Evolutionary conservation across 2,888 invertebrate genomes (phyloP), one percentile per base, ranked within the genome.

Genomic region (Copidosoma aretas): DNA sequence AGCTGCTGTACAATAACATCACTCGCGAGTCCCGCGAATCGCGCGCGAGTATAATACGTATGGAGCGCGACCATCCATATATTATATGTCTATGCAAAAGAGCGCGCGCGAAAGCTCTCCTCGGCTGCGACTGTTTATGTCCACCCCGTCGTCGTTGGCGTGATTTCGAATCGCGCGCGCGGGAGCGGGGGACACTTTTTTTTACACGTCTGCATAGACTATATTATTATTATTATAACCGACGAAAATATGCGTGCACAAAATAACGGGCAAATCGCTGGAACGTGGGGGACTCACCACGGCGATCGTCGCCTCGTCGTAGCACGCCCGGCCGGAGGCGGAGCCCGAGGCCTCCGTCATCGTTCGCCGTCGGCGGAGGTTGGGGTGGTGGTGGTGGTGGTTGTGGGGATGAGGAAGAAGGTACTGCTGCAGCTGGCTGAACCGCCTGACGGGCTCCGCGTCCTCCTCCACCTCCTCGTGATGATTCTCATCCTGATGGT

Each of bases 291-390:
- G n/a, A n/a, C 32, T 77, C 78, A 82, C 82, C 81, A 77, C 64
- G 60, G 77, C 76, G 66, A 82, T 76, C 25, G 78, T 74, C 67
- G 78, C 77, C 60, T 81, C 81, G 73, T 79, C 77, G 75, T 76
- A 76, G 77, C 75, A 75, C 75, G 77, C 78, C 73, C 60, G 59
- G 24, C 60, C 39, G 25, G 41, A 62, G 58, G 67, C 54, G 56
- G 65, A 39, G 57, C 63, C 54, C 73, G 81, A 78, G 70, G 80
- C 80, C 72, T 82, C 82, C 80, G 81, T 81, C 83, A 82, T 83
- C 77, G 77, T 80, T 58, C 67, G 64, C 46, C 68, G 54, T 46
- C 71, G 61, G 21, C 68, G 67, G 5, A 58, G 60, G 32, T 64
- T 58, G 5, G 46, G 60, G 17, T 63, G 62, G 4, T 64, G 52